A percentile compares a stretch with the other conserved stretches of the same genome.
phyloP scores from a whole-genome alignment of 1,140 invertebrate species.

The Formica selysi region DNA sequence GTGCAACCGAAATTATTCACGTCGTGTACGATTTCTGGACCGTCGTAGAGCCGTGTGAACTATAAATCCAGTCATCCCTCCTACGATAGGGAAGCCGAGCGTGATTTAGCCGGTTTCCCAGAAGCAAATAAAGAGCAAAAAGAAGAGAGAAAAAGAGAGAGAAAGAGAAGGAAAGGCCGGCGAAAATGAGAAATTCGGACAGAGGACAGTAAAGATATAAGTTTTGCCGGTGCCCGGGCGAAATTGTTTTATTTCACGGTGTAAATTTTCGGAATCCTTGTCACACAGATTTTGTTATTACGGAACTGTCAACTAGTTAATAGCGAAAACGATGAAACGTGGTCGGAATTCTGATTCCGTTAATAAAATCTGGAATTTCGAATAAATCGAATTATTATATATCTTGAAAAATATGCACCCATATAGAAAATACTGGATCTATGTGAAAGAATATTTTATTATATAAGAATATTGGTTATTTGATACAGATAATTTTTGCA shows the following conservation, averaged over 20 bases:
- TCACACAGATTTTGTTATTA: conserved; percentile 61
- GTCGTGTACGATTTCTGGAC: conserved; percentile 69
- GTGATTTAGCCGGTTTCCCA: conserved; percentile 71
- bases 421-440: background rate
- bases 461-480: conserved; percentile 6
- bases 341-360: background rate
- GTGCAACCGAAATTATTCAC: conserved; percentile 76
- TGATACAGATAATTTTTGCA: background rate
- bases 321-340: background rate
- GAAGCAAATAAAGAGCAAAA: conserved; percentile 40
- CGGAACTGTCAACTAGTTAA: background rate
- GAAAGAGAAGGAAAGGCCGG: background rate
- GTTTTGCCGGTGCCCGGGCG: conserved; percentile 18
- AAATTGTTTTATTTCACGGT: conserved; percentile 73
- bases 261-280: conserved; percentile 64
- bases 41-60: conserved; percentile 56
- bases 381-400: conserved; percentile 4
- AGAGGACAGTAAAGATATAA: conserved; percentile 46
- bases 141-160: background rate
- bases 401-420: background rate
- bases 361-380: background rate
- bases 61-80: conserved; percentile 71
- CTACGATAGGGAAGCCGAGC: conserved; percentile 18
- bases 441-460: too few species aligned
- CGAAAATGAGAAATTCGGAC: conserved; percentile 29